Evolutionary conservation across 1,140 invertebrate species (phyloP), one percentile per base, ranked within the genome.

Genomic region (Aphis gossypii): DNA sequence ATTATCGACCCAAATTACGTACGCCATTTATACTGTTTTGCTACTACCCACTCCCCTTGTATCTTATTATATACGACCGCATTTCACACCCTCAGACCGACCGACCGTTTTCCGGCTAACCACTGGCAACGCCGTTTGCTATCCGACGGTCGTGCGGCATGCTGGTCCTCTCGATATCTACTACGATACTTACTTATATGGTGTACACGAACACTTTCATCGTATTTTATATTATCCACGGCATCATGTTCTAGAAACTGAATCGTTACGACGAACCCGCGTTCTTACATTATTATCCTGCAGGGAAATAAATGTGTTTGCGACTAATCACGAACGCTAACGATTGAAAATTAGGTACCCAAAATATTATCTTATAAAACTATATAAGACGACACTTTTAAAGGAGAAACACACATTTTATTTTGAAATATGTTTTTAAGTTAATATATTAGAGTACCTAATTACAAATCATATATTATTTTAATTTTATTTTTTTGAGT

Each of bases 191-290:
- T 18, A 14, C 30, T 1, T 60, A 60, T 30, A 25, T 60, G 2
- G 25, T 18, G 30, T 18, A n/a, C 60, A n/a, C 30, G 48, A 51
- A 51, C 48, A 51, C 0, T 51, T 48, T 51, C 4, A 14, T n/a
- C 0, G 60, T n/a, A n/a, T n/a, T 68, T 11, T 0, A 30, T 30
- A 30, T 11, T n/a, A n/a, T n/a, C n/a, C 14, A 4, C 0, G 0
- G 60, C 14, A 18, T 11, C 30, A 14, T 68, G 60, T 68, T 68
- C n/a, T 14, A 18, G 60, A 5, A 68, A 68, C 60, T n/a, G 60
- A 68, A n/a, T 68, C 30, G 30, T n/a, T 68, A n/a, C 60, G 60
- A 68, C 5, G 30, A 68, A 68, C 60, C 60, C 9, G 25, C 4
- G 9, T 68, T 14, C 11, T 68, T 30, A 60, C 25, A 60, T 68